Evolutionary conservation across 1,140 invertebrate species (phyloP).

Genomic region (Xylocopa sonorina): DNA sequence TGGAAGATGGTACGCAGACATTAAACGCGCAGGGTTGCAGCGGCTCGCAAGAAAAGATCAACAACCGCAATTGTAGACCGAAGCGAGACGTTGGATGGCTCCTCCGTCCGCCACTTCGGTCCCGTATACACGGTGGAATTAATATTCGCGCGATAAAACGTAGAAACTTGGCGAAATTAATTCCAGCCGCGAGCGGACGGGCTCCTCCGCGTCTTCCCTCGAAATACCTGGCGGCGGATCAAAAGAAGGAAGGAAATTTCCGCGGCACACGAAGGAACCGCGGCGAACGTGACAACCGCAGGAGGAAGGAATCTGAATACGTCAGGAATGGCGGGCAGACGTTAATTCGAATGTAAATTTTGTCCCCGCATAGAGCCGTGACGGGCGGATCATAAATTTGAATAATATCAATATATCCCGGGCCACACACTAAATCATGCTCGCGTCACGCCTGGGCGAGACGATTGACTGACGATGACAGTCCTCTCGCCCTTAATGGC

Average conservation of each 20-base stretch:
- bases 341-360: slow-evolving; percentile 67
- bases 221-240: slow-evolving; percentile 39
- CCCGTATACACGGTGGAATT: background rate
- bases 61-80: too few relatives aligned
- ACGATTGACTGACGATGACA: slow-evolving; percentile 61
- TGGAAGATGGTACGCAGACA: too few relatives aligned
- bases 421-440: slow-evolving; percentile 52
- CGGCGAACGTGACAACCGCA: slow-evolving; percentile 26
- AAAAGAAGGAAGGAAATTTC: slow-evolving; percentile 44
- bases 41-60: too few relatives aligned
- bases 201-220: background rate
- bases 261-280: background rate
- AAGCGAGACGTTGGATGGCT: background rate
- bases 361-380: slow-evolving; percentile 15
- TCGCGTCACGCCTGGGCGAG: slow-evolving; percentile 39
- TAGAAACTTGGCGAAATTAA: slow-evolving; percentile 2
- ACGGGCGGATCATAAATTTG: slow-evolving; percentile 63
- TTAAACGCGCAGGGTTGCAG: too few relatives aligned
- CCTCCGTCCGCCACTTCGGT: background rate
- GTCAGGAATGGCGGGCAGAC: slow-evolving; percentile 17
- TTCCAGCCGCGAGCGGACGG: background rate
- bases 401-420: slow-evolving; percentile 64
- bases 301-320: slow-evolving; percentile 28
- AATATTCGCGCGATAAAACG: background rate
- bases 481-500: slow-evolving; percentile 7